Evolutionary conservation across 2,888 invertebrate species (phyloP).

Genomic region (Bellardia bayeri): DNA sequence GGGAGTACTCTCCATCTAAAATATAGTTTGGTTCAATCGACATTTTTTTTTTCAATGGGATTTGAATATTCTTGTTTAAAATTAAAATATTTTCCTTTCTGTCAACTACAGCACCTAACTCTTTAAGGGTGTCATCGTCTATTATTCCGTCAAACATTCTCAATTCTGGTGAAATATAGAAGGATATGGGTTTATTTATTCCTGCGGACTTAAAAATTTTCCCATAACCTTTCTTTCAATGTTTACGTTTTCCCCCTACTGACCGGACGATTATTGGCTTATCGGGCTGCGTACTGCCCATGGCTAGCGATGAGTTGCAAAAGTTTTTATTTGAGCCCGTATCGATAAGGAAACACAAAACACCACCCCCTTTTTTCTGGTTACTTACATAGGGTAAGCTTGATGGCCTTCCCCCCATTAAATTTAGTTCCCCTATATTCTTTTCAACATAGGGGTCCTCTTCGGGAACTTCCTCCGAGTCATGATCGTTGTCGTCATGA

Average conservation of each 20-base stretch:
- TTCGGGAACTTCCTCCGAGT: not conserved
- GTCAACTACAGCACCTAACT: constrained; percentile 68
- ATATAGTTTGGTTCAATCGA: not conserved
- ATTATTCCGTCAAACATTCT: constrained; percentile 69
- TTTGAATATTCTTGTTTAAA: constrained; percentile 1
- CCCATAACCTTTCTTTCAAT: constrained; percentile 25
- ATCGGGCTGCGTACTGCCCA: not conserved
- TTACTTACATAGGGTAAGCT: constrained; percentile 38
- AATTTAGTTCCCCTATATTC: not conserved
- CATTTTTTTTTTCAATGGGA: not conserved
- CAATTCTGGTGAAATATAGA: constrained; percentile 6
- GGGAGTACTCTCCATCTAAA: not conserved
- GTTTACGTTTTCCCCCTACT: not conserved
- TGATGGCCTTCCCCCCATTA: constrained; percentile 26
- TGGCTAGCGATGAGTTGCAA: not conserved
- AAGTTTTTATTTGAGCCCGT: constrained; percentile 35
- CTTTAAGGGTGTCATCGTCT: constrained; percentile 69
- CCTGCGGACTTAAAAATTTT: not conserved
- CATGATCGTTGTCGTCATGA: not conserved
- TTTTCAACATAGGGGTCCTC: not conserved
- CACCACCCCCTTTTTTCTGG: not conserved
- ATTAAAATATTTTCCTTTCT: constrained; percentile 59
- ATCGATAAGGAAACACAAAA: constrained; percentile 19
- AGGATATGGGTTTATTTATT: not conserved
- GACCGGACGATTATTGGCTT: constrained; percentile 16